Conservation (phyloP, 1,140 invertebrate genomes). For the Micrasema longulum region DNA sequence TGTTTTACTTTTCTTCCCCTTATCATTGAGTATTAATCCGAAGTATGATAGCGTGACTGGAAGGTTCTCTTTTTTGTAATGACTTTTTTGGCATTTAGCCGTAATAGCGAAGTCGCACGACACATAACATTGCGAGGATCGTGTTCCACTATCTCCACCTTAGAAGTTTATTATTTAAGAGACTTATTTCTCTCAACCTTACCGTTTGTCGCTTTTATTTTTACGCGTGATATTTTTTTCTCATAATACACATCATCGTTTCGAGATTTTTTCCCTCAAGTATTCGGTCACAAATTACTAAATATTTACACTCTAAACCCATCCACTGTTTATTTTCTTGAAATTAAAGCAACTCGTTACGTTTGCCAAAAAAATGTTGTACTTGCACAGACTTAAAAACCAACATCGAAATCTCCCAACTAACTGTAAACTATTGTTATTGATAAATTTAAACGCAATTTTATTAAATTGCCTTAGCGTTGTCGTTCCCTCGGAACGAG, state of each 20-base stretch:
- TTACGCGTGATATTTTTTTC: no score
- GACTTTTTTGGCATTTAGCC: constrained; percentile 25
- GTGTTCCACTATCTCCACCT: constrained; percentile 17
- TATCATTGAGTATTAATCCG: constrained; percentile 47
- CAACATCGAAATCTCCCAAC: neutral
- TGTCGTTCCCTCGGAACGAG: constrained; percentile 41
- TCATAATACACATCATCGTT: no score
- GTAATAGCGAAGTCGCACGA: constrained; percentile 27
- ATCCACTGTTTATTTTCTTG: no score
- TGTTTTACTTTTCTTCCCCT: constrained; percentile 40
- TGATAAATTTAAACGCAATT: constrained; percentile 50
- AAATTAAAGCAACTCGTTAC: no score
- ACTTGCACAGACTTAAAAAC: constrained; percentile 1
- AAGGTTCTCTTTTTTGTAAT: constrained; percentile 20
- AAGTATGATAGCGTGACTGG: constrained; percentile 48
- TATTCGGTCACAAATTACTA: no score
- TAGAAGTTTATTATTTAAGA: no score
- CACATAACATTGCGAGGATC: constrained; percentile 5
- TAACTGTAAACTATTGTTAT: constrained; percentile 49
- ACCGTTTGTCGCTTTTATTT: no score
- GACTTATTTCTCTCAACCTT: no score
- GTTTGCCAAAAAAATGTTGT: no score
- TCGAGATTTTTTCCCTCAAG: no score
- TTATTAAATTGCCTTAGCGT: constrained; percentile 45
- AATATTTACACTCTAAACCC: no score